phyloP scores from a whole-genome alignment of 2,113 vertebrate species.

The Ammodytes marinus region DNA sequence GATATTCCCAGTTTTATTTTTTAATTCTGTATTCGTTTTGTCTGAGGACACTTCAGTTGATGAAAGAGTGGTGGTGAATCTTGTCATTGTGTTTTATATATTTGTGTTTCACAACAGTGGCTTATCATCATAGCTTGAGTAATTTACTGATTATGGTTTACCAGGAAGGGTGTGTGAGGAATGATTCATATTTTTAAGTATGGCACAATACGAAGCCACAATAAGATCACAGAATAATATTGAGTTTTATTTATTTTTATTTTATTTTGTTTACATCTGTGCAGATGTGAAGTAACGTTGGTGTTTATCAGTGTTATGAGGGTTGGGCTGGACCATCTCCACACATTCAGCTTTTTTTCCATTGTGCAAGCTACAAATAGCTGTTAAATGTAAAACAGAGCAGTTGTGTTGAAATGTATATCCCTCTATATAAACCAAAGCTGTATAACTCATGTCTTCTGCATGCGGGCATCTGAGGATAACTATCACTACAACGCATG shows the following conservation, averaged over 20 bases:
- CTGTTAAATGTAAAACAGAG: slow-evolving; percentile 1
- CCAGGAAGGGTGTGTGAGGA: slow-evolving; percentile 29
- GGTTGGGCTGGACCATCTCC: slow-evolving; percentile 1
- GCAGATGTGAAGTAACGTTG: neutral
- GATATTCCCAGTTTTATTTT: neutral
- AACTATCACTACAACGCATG: slow-evolving; percentile 7
- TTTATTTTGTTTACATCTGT: slow-evolving; percentile 14
- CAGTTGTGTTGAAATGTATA: neutral
- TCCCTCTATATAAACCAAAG: neutral
- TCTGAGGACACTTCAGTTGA: neutral
- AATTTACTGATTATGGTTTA: slow-evolving; percentile 14
- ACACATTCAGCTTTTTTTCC: neutral
- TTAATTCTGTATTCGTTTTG: neutral
- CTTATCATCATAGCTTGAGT: slow-evolving; percentile 7
- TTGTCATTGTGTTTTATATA: neutral
- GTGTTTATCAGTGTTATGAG: neutral
- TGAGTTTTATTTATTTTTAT: neutral
- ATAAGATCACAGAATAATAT: neutral
- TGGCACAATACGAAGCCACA: neutral
- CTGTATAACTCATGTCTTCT: no score
- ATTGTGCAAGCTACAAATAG: neutral
- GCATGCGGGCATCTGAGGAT: slow-evolving; percentile 26
- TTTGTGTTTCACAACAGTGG: neutral
- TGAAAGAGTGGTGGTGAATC: neutral
- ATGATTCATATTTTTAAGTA: slow-evolving; percentile 16